Conservation (phyloP, 2,888 invertebrate genomes). For the Nasonovia ribisnigri region DNA sequence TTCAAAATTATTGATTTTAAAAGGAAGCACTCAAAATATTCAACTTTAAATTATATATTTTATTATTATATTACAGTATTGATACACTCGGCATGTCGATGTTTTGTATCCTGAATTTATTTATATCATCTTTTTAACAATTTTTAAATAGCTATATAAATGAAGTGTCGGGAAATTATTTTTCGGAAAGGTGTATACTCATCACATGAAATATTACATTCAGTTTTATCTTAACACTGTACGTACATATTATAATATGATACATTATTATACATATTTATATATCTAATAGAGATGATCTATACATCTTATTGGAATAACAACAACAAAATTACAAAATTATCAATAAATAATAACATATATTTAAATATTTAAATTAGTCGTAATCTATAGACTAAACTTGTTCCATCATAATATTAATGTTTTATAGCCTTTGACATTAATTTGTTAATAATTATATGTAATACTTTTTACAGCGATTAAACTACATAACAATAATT, state of each 20-base stretch:
- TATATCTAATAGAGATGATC: background rate
- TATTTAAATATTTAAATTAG: background rate
- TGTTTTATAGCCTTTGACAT: background rate
- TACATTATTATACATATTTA: background rate
- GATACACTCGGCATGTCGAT: too few species aligned
- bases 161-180: too few species aligned
- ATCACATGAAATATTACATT: background rate
- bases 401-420: background rate
- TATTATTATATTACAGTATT: too few species aligned
- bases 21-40: too few species aligned
- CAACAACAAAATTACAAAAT: background rate
- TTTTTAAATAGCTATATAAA: too few species aligned
- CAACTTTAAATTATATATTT: too few species aligned
- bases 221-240: background rate
- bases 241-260: background rate
- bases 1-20: too few species aligned
- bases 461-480: background rate
- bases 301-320: background rate
- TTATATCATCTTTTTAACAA: too few species aligned
- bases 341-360: background rate
- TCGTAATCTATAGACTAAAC: background rate
- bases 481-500: background rate
- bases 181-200: too few species aligned
- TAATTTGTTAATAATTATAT: background rate
- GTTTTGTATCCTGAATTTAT: too few species aligned